These are phyloP conservation scores for Microctonus hyperodae DNA, from an alignment of 2,888 invertebrate species.

Conservation along the genomic window DNA sequence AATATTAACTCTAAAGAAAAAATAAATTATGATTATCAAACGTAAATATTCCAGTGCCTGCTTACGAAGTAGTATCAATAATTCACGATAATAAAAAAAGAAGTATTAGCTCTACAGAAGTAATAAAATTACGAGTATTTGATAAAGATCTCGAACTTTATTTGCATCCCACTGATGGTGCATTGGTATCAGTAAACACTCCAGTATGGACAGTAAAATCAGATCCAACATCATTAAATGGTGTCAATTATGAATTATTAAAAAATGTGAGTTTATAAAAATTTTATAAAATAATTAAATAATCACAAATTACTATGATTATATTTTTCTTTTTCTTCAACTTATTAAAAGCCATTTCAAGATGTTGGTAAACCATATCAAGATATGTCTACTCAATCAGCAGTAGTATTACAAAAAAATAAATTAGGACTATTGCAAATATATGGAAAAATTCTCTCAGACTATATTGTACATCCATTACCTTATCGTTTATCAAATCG, in stretches of 20 bases:
- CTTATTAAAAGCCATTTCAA: constrained; percentile 9
- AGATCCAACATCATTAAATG: constrained; percentile 37
- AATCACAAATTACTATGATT: background rate
- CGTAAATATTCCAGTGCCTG: constrained; percentile 45
- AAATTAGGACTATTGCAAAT: background rate
- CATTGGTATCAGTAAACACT: constrained; percentile 46
- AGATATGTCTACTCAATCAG: constrained; percentile 14
- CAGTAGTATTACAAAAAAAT: constrained; percentile 10
- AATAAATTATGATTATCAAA: background rate
- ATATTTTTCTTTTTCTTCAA: constrained; percentile 6
- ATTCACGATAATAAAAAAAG: constrained; percentile 36
- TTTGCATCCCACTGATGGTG: constrained; percentile 48
- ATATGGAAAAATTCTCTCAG: constrained; percentile 18
- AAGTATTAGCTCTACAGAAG: constrained; percentile 5
- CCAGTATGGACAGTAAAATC: constrained; percentile 49
- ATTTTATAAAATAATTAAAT: background rate
- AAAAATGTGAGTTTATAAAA: constrained; percentile 38
- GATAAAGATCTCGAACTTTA: constrained; percentile 45
- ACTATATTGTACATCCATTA: constrained; percentile 42
- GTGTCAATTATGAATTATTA: constrained; percentile 42
- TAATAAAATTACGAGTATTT: constrained; percentile 44
- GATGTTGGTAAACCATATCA: constrained; percentile 20
- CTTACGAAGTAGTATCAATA: constrained; percentile 50
- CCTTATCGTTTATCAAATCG: constrained; percentile 37
- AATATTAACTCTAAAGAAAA: background rate